phyloP scores from a whole-genome alignment of 2,797 vertebrate genomes.

The Thalassophryne amazonica region DNA sequence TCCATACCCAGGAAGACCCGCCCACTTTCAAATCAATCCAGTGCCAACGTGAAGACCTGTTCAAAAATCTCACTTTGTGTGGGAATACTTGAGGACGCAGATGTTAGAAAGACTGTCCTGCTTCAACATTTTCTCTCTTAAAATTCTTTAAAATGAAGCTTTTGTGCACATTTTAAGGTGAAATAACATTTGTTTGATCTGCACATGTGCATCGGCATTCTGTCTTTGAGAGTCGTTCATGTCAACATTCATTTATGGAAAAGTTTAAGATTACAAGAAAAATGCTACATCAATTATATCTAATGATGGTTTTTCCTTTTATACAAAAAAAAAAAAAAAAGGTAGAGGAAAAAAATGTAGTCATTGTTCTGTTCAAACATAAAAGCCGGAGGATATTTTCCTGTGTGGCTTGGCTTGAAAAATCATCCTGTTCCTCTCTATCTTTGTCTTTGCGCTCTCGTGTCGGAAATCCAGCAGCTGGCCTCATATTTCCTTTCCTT shows the following conservation, averaged over 20 bases:
- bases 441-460: background rate
- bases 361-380: conserved; percentile 34
- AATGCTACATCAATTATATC: conserved; percentile 28
- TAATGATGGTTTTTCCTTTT: conserved; percentile 30
- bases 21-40: too few species aligned
- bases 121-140: background rate
- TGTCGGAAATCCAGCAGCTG: conserved; percentile 9
- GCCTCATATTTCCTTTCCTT: conserved; percentile 31
- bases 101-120: background rate
- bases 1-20: too few species aligned
- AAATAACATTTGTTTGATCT: background rate
- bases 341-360: conserved; percentile 4
- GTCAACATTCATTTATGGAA: conserved; percentile 32
- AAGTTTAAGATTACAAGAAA: conserved; percentile 38
- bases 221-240: conserved; percentile 12
- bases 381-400: conserved; percentile 17
- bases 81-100: too few species aligned
- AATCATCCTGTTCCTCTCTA: background rate
- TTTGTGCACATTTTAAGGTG: background rate
- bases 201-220: conserved; percentile 7
- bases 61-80: too few species aligned
- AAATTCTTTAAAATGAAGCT: background rate
- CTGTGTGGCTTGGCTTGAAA: conserved; percentile 17
- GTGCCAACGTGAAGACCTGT: too few species aligned
- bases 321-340: too few species aligned